phyloP scores from a whole-genome alignment of 2,797 vertebrate genomes.

The Tokudaia tokunoshimensis region DNA sequence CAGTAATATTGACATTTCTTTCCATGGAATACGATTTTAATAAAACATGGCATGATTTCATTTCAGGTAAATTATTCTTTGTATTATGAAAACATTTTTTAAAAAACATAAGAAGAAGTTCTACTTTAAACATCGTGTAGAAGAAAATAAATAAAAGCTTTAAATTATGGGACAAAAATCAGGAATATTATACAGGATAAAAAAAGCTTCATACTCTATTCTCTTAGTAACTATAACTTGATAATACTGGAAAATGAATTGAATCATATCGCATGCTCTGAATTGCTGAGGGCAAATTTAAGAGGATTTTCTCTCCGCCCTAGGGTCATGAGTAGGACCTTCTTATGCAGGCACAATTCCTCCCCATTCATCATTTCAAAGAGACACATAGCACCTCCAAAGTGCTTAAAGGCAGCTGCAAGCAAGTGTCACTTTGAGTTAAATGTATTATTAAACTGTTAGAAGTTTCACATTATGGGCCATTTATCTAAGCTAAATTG shows the following conservation, averaged over 20 bases:
- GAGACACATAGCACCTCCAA: constrained; percentile 89
- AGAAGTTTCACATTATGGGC: constrained; percentile 91
- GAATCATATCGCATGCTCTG: constrained; percentile 86
- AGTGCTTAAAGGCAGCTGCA: constrained; percentile 94
- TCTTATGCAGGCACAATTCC: constrained; percentile 84
- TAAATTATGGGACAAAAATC: constrained; percentile 71
- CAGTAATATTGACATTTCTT: constrained; percentile 34
- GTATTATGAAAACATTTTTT: constrained; percentile 80
- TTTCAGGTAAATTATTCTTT: constrained; percentile 63
- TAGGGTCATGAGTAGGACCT: constrained; percentile 77
- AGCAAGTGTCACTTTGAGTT: constrained; percentile 99
- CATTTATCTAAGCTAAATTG: constrained; percentile 92
- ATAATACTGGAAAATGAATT: constrained; percentile 82
- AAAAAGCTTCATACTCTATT: constrained; percentile 77
- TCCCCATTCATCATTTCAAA: constrained; percentile 91
- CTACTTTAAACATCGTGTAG: constrained; percentile 62
- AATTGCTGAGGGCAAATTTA: constrained; percentile 86
- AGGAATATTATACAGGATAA: constrained; percentile 82
- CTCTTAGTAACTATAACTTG: constrained; percentile 83
- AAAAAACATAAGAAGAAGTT: constrained; percentile 66
- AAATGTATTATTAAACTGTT: constrained; percentile 93
- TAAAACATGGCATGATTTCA: constrained; percentile 44
- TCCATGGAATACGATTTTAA: constrained; percentile 56
- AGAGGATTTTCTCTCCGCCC: constrained; percentile 87
- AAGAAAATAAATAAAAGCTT: constrained; percentile 81